Evolutionary conservation across 2,113 vertebrate genomes (phyloP).

Genomic region (Piprites chloris): DNA sequence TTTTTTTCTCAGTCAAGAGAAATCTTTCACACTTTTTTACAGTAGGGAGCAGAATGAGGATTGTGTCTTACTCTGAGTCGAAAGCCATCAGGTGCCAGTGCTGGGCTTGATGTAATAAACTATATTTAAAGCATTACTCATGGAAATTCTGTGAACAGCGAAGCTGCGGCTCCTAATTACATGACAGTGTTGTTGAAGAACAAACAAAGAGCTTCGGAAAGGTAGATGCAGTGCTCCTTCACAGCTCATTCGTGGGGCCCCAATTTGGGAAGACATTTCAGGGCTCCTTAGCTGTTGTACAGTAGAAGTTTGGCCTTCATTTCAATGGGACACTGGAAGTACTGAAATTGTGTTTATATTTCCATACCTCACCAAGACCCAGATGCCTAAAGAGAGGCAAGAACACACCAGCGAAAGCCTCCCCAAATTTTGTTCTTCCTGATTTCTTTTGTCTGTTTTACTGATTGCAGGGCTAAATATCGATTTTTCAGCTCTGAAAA

Average conservation of each 20-base stretch:
- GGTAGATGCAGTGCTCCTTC: neutral
- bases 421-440: neutral
- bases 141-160: neutral
- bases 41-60: neutral
- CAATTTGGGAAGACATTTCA: neutral
- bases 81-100: neutral
- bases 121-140: neutral
- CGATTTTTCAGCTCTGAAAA: neutral
- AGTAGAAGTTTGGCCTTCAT: neutral
- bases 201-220: neutral
- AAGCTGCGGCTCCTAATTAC: neutral
- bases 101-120: neutral
- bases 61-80: neutral
- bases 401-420: neutral
- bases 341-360: neutral
- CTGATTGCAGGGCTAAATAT: neutral
- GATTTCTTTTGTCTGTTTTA: neutral
- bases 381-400: neutral
- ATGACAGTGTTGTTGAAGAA: neutral
- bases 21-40: neutral
- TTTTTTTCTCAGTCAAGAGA: neutral
- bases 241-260: neutral
- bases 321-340: neutral
- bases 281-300: neutral
- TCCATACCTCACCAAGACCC: neutral